These are phyloP conservation scores for Clarias pachynema DNA, from an alignment of 2,797 vertebrate genomes.

Conservation along the genomic window DNA sequence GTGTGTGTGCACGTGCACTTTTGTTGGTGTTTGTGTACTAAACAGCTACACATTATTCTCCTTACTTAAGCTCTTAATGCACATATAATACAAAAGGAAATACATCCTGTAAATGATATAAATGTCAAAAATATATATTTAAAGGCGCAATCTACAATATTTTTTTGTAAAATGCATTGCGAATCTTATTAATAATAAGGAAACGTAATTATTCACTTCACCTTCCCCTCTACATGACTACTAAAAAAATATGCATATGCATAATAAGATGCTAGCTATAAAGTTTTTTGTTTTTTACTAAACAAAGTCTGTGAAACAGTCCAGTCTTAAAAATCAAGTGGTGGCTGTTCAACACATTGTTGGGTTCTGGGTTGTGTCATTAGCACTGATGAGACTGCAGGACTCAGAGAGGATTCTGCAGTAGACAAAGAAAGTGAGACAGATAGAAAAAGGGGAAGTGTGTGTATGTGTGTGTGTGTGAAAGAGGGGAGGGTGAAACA, in stretches of 20 bases:
- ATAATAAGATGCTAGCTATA: background rate
- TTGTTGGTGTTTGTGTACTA: background rate
- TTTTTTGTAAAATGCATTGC: background rate
- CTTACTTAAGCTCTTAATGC: background rate
- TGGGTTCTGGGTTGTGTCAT: conserved; percentile 52
- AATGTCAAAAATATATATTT: background rate
- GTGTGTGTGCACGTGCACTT: background rate
- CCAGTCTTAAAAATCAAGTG: conserved; percentile 18
- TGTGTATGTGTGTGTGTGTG: background rate
- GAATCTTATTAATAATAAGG: background rate
- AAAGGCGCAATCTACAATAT: background rate
- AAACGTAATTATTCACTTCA: background rate
- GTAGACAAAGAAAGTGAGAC: conserved; percentile 15
- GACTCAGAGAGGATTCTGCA: conserved; percentile 38
- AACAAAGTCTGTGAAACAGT: background rate
- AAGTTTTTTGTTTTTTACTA: background rate
- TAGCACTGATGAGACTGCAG: conserved; percentile 44
- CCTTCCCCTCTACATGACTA: background rate
- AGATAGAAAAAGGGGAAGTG: conserved; percentile 15
- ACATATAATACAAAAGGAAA: background rate
- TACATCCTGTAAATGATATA: background rate
- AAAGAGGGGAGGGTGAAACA: background rate
- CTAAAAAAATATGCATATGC: background rate
- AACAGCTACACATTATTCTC: background rate
- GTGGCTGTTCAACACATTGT: conserved; percentile 36